A percentile compares a stretch with the other conserved stretches of the same genome.
Conservation (phyloP, 1,140 invertebrate species). For the Trichonephila clavata region DNA sequence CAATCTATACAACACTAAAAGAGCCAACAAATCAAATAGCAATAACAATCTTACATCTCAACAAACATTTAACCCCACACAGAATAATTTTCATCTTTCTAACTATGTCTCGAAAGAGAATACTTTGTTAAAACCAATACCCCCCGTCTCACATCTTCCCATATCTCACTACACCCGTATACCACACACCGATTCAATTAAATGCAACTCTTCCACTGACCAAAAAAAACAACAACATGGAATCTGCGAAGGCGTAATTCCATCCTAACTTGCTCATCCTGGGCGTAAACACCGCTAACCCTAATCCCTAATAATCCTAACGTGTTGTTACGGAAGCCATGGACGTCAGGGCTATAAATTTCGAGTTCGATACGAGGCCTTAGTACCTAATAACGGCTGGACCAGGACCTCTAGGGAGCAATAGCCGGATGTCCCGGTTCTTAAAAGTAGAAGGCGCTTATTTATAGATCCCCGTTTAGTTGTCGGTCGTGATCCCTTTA, state of each 20-base stretch:
- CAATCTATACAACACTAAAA: too few relatives aligned
- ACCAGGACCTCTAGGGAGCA: slow-evolving; percentile 48
- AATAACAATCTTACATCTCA: too few relatives aligned
- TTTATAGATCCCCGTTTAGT: slow-evolving; percentile 67
- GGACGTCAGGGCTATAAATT: slow-evolving; percentile 34
- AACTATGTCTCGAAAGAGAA: too few relatives aligned
- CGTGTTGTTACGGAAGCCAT: slow-evolving; percentile 62
- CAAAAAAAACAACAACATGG: slow-evolving; percentile 2
- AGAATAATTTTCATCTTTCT: too few relatives aligned
- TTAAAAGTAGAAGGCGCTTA: slow-evolving; percentile 57
- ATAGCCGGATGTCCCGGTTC: slow-evolving; percentile 44
- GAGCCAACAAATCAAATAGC: too few relatives aligned
- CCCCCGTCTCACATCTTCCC: neutral
- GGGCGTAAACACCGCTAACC: slow-evolving; percentile 52
- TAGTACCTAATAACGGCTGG: slow-evolving; percentile 44
- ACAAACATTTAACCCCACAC: too few relatives aligned
- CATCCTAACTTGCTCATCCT: slow-evolving; percentile 31
- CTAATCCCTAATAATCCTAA: slow-evolving; percentile 63
- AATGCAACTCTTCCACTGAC: neutral
- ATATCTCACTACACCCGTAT: neutral
- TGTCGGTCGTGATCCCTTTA: slow-evolving; percentile 67
- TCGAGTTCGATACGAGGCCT: slow-evolving; percentile 35
- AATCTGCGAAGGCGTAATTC: neutral
- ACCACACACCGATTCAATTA: slow-evolving; percentile 15
- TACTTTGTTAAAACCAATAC: too few relatives aligned